Base-by-base conservation (phyloP, 2,888 invertebrate genomes). In the Cyclophora punctaria region DNA sequence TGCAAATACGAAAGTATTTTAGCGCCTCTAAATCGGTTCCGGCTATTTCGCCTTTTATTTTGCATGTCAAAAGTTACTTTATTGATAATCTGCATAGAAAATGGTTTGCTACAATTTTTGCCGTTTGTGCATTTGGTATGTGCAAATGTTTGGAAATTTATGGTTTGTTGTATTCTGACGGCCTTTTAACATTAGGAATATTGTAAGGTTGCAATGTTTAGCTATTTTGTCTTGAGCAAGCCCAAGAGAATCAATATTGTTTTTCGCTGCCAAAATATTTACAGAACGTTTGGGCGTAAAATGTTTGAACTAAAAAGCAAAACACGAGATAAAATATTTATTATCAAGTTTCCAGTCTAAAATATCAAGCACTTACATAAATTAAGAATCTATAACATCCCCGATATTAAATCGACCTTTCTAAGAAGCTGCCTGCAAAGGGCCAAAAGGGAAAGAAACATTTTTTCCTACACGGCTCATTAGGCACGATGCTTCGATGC, bases 351-450 rank as follows among this genome's bases (percentile, higher is more conserved):
- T 37, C 37, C 37, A 37, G 4, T 37, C 37, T 5, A 37, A 37
- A 5, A 37, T 37, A 37, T 5, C 52, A 52, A 51, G 41, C 50
- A 55, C 37, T 55, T 56, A 44, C 48, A 56, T 54, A 55, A 54
- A 58, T 55, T 58, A 54, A 47, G 50, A 54, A 58, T 57, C 54
- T 52, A 53, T 54, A 57, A 44, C 50, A 55, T 45, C 46, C 41
- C 53, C 60, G 57, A 63, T 71, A 70, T 66, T 59, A 63, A 68
- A 66, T 69, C 68, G 67, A 70, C 71, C 69, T 71, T 68, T 57
- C 57, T 59, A 62, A 61, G 60, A 59, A 55, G 46, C 48, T 51
- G 46, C 34, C 48, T 55, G 60, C 56, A 64, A 51, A 52, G 57
- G 58, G 59, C 56, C 66, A 56, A 56, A 62, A 58, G 61, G 60